Evolutionary conservation across 2,888 invertebrate species (phyloP).

Genomic region (Polymixis lichenea): DNA sequence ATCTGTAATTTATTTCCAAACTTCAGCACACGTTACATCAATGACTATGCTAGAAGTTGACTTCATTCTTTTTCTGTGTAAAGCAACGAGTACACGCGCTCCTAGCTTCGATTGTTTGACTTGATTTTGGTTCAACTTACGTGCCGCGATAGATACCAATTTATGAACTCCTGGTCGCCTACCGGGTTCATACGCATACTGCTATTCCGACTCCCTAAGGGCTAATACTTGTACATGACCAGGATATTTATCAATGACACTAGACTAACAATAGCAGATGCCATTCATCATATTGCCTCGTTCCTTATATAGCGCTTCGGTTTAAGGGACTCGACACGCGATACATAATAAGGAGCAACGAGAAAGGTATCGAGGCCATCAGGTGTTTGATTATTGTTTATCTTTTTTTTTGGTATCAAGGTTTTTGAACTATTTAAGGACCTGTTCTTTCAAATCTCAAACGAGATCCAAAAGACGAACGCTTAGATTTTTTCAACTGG

Average conservation of each 20-base stretch:
- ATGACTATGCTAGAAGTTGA: no score
- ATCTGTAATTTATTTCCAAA: no score
- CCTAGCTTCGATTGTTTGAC: no score
- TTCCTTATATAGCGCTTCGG: conserved; percentile 40
- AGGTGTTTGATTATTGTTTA: conserved; percentile 15
- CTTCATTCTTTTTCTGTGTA: no score
- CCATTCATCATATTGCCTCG: conserved; percentile 42
- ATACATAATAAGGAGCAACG: conserved; percentile 38
- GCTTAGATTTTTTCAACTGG: no score
- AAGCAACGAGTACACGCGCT: no score
- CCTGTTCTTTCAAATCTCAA: no score
- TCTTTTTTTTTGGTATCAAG: background rate
- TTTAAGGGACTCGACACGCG: conserved; percentile 51
- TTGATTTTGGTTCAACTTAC: no score
- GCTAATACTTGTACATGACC: conserved; percentile 38
- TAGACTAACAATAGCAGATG: conserved; percentile 42
- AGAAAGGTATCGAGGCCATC: conserved; percentile 37
- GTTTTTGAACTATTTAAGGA: background rate
- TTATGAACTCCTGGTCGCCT: background rate
- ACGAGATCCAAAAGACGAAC: no score
- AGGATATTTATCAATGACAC: conserved; percentile 32
- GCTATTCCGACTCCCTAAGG: conserved; percentile 36
- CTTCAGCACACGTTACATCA: no score
- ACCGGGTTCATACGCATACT: conserved; percentile 22
- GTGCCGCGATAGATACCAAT: background rate